phyloP scores from a whole-genome alignment of 2,888 invertebrate genomes.

The Drosophila koepferae region DNA sequence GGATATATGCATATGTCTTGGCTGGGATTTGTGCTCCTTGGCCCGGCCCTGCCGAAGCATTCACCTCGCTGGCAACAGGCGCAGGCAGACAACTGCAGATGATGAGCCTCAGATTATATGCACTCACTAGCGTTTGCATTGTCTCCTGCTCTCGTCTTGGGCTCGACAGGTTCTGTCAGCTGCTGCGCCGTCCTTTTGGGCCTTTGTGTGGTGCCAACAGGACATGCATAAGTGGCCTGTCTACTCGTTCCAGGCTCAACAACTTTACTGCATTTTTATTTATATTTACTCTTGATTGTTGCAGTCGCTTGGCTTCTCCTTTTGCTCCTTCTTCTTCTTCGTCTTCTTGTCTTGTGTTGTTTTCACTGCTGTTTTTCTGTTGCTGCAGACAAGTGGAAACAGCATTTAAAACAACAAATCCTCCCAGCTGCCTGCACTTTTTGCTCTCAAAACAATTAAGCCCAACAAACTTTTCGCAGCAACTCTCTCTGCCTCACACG shows the following conservation, averaged over 20 bases:
- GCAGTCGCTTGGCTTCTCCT: conserved; percentile 41
- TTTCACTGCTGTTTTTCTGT: conserved; percentile 27
- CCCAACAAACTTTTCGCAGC: conserved; percentile 44
- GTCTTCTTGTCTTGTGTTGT: conserved; percentile 22
- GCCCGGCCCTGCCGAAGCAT: not conserved
- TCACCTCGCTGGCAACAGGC: conserved; percentile 20
- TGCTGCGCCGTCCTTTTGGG: conserved; percentile 19
- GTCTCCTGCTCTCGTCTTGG: conserved; percentile 50
- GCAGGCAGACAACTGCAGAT: conserved; percentile 44
- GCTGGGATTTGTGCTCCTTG: conserved; percentile 62
- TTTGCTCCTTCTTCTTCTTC: conserved; percentile 11
- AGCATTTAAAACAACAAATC: conserved; percentile 29
- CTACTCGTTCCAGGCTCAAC: conserved; percentile 57
- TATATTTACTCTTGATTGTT: conserved; percentile 79
- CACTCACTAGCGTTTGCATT: conserved; percentile 70
- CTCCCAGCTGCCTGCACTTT: conserved; percentile 40
- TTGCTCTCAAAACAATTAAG: conserved; percentile 59
- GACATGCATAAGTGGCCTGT: conserved; percentile 80
- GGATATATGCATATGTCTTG: conserved; percentile 66
- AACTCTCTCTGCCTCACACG: not conserved
- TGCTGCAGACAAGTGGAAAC: conserved; percentile 58
- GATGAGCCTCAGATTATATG: conserved; percentile 75
- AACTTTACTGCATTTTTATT: conserved; percentile 69
- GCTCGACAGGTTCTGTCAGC: conserved; percentile 58
- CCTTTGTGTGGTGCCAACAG: conserved; percentile 66